Base-by-base conservation (phyloP, 2,113 vertebrate genomes). In the Hyaena hyaena region DNA sequence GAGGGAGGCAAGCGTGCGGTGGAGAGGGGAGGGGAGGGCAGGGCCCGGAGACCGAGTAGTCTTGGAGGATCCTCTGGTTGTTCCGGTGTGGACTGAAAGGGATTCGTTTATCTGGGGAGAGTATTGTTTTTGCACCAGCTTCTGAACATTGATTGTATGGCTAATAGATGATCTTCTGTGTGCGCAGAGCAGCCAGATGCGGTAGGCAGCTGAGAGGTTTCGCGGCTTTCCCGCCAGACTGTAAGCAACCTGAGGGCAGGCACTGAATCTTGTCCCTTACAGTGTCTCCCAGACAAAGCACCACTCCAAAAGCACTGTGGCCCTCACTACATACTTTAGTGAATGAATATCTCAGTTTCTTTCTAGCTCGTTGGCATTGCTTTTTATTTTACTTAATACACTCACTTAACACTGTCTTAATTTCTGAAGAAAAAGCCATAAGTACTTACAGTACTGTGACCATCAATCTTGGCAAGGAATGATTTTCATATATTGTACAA, bases 401-500 rank as follows among this genome's bases (percentile, higher is more conserved):
- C 7, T 2, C 28, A 71, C 66, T 89, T 55, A 94, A 50, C 48
- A 16, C 21, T 87, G 39, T 71, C 39, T 48, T 79, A 83, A 79
- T 90, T 93, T 89, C 79, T 48, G 14, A 74, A 77, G 81, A 94
- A 92, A 90, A 81, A 26, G 16, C 15, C 58, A 19, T 8, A 71
- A 35, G 17, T 11, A 88, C 23, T 71, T 65, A 45, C 79, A 80
- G 84, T 16, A 81, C 33, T 48, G 15, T 31, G n/a, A 90, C 79
- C 3, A 33, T 55, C 63, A 55, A 63, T 92, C 68, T 48, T 82
- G 50, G 50, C 26, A 15, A 17, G 96, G 48, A 76, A 63, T 7
- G 15, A 35, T 95, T 87, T 96, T 73, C 71, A 66, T 39, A 74
- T 35, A 83, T 76, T 74, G 55, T 86, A 77, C 58, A 73, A 96